phyloP scores from a whole-genome alignment of 2,888 invertebrate genomes.

The Melanargia galathea region DNA sequence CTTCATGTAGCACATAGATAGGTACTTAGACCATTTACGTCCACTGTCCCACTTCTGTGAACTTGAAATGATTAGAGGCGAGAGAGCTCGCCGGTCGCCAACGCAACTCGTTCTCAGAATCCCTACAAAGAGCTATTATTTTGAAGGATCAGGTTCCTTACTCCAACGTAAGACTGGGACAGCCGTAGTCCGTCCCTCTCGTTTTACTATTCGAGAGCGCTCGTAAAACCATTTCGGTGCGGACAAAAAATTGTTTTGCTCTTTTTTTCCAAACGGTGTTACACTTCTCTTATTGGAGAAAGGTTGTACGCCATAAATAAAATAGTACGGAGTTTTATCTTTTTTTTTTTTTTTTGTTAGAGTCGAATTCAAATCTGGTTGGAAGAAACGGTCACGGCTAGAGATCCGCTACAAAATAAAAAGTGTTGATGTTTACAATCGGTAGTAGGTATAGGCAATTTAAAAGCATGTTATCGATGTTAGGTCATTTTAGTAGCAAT shows the following conservation, averaged over 20 bases:
- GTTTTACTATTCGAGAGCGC: constrained; percentile 74
- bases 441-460: background rate
- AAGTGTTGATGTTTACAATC: background rate
- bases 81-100: constrained; percentile 42
- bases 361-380: constrained; percentile 65
- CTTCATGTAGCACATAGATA: background rate
- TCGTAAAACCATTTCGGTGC: constrained; percentile 76
- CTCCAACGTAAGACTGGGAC: constrained; percentile 53
- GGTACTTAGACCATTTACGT: constrained; percentile 16
- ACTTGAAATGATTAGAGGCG: constrained; percentile 41
- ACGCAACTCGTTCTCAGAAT: constrained; percentile 61
- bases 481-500: background rate
- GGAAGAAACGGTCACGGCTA: constrained; percentile 60
- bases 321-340: constrained; percentile 56
- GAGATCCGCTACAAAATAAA: constrained; percentile 12
- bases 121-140: constrained; percentile 61
- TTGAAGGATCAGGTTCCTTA: constrained; percentile 65
- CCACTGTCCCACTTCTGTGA: constrained; percentile 41
- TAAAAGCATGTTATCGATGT: background rate
- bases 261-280: constrained; percentile 54
- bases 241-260: constrained; percentile 78
- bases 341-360: constrained; percentile 50
- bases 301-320: constrained; percentile 73
- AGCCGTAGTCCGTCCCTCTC: constrained; percentile 53
- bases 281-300: constrained; percentile 64